phyloP scores from a whole-genome alignment of 2,113 vertebrate species.

The Tylochromis polylepis region DNA sequence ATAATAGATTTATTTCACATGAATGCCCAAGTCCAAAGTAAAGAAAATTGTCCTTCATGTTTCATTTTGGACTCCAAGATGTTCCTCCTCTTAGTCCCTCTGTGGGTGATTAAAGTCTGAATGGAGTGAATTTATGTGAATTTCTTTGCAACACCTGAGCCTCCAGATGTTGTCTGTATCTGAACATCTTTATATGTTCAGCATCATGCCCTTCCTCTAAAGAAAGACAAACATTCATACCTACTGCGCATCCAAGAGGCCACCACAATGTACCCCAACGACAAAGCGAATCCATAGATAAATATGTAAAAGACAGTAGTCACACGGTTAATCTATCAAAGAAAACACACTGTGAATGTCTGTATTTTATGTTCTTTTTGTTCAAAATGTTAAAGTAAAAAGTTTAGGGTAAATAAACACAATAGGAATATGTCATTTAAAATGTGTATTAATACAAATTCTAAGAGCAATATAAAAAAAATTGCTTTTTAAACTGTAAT shows the following conservation, averaged over 20 bases:
- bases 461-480: not conserved
- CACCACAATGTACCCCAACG: fast-evolving
- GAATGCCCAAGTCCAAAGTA: not conserved
- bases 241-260: not conserved
- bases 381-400: not conserved
- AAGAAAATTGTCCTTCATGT: not conserved
- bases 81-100: not conserved
- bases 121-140: not conserved
- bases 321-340: fast-evolving
- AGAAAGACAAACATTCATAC: not conserved
- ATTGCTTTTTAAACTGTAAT: not conserved
- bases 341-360: not conserved
- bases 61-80: not conserved
- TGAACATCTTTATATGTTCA: not conserved
- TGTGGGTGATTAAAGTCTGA: not conserved
- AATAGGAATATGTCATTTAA: not conserved
- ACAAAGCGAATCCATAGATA: not conserved
- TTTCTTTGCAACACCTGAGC: not conserved
- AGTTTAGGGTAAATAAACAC: not conserved
- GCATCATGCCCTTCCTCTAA: not conserved
- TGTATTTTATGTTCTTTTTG: not conserved
- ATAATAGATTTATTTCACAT: not conserved
- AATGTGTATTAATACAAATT: not conserved
- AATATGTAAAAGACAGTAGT: not conserved
- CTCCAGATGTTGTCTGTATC: not conserved